phyloP scores from a whole-genome alignment of 2,888 invertebrate species.

The Notocelia uddmanniana region DNA sequence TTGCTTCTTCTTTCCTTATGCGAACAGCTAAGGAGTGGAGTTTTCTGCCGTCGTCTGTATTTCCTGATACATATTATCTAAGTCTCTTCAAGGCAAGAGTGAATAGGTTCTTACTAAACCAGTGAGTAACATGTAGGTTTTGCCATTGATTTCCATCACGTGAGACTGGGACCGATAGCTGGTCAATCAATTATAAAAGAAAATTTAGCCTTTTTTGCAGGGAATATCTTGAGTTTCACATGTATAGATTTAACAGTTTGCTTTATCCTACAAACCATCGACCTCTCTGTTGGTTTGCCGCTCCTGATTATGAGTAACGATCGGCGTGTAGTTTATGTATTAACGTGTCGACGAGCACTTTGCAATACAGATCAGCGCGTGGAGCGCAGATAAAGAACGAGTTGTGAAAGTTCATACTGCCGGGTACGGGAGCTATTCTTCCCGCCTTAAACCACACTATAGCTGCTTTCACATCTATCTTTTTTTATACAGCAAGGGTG shows the following conservation, averaged over 20 bases:
- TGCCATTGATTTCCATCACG: no score
- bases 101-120: no score
- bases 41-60: no score
- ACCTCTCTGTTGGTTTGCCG: constrained; percentile 25
- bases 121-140: no score
- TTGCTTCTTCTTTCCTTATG: no score
- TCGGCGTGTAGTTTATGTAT: constrained; percentile 34
- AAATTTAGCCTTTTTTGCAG: neutral
- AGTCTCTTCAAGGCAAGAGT: no score
- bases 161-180: no score
- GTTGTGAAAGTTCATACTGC: constrained; percentile 15
- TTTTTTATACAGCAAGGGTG: no score
- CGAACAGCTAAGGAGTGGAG: no score
- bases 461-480: no score
- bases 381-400: constrained; percentile 32
- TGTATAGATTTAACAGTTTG: neutral
- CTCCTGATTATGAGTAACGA: constrained; percentile 45
- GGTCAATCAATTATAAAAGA: no score
- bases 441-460: neutral
- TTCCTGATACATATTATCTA: no score
- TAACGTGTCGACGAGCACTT: constrained; percentile 46
- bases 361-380: constrained; percentile 47
- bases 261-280: neutral
- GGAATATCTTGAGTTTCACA: neutral
- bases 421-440: neutral